Conservation (phyloP, 2,888 invertebrate species). For the Pyrocoelia pectoralis region DNA sequence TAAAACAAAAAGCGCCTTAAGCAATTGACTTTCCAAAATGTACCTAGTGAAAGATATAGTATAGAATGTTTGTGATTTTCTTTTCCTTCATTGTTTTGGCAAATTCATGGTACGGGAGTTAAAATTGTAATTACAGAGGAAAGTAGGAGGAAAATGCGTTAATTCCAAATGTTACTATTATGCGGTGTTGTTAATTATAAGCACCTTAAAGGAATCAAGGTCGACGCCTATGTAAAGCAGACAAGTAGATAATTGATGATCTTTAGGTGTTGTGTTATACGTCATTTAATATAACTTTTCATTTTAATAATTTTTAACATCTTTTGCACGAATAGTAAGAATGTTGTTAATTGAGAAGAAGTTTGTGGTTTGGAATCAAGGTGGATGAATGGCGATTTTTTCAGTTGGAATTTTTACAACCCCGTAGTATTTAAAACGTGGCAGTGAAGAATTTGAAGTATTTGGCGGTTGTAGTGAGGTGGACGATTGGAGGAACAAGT, state of each 20-base stretch:
- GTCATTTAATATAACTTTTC: not conserved
- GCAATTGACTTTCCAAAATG: no score
- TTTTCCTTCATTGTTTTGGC: no score
- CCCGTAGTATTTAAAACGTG: conserved; percentile 9
- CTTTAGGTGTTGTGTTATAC: not conserved
- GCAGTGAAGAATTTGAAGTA: conserved; percentile 15
- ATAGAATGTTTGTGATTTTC: no score
- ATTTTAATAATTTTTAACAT: not conserved
- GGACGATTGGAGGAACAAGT: conserved; percentile 25
- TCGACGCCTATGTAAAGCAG: not conserved
- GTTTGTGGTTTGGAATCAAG: not conserved
- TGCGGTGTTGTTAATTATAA: not conserved
- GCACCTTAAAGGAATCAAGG: not conserved
- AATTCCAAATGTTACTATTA: not conserved
- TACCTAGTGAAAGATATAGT: no score
- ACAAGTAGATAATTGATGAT: not conserved
- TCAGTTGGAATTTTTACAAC: not conserved
- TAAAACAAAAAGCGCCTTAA: no score
- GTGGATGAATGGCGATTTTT: not conserved
- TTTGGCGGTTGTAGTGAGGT: conserved; percentile 34
- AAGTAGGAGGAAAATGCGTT: not conserved
- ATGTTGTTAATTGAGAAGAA: not conserved
- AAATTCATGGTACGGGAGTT: no score
- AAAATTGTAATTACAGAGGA: no score
- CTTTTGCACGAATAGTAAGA: not conserved